These are phyloP conservation scores for Orussus abietinus DNA, from an alignment of 1,140 invertebrate species.

Conservation along the genomic window DNA sequence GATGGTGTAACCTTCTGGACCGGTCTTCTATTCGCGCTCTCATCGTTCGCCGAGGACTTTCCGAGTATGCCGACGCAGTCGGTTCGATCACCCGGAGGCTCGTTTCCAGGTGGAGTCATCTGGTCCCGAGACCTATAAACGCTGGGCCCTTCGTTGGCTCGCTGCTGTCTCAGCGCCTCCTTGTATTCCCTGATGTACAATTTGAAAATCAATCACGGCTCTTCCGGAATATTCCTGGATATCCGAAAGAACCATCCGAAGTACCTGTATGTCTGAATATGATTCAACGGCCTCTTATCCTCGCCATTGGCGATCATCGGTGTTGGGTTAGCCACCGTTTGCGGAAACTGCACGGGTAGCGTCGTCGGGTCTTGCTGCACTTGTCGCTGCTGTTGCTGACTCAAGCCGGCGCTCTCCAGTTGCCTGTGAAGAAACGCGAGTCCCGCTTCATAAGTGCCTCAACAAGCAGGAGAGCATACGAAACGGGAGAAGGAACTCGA, in stretches of 20 bases:
- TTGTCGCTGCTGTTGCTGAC: no score
- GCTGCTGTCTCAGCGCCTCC: constrained; percentile 78
- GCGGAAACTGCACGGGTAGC: constrained; percentile 34
- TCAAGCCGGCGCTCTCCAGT: constrained; percentile 37
- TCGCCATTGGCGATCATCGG: constrained; percentile 58
- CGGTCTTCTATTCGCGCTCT: constrained; percentile 51
- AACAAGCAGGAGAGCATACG: no score
- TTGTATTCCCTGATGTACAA: constrained; percentile 82
- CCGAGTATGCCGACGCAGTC: constrained; percentile 22
- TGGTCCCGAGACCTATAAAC: constrained; percentile 66
- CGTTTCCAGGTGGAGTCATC: constrained; percentile 33
- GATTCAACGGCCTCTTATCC: constrained; percentile 65
- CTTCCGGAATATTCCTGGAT: no score
- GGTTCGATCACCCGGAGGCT: constrained; percentile 38
- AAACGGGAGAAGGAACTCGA: no score
- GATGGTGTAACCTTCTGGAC: constrained; percentile 60
- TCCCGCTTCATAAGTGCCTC: no score
- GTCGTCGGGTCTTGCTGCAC: constrained; percentile 27
- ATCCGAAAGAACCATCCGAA: constrained; percentile 21
- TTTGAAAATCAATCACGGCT: no score
- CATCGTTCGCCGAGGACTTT: constrained; percentile 43
- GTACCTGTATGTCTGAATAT: constrained; percentile 83
- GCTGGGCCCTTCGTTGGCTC: constrained; percentile 66
- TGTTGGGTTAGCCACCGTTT: constrained; percentile 38
- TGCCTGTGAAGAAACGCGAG: constrained; percentile 38